A percentile compares a stretch with the other conserved stretches of the same genome.
These are phyloP conservation scores for Crotalus viridis DNA, from an alignment of 2,113 vertebrate species.

Conservation along the genomic window DNA sequence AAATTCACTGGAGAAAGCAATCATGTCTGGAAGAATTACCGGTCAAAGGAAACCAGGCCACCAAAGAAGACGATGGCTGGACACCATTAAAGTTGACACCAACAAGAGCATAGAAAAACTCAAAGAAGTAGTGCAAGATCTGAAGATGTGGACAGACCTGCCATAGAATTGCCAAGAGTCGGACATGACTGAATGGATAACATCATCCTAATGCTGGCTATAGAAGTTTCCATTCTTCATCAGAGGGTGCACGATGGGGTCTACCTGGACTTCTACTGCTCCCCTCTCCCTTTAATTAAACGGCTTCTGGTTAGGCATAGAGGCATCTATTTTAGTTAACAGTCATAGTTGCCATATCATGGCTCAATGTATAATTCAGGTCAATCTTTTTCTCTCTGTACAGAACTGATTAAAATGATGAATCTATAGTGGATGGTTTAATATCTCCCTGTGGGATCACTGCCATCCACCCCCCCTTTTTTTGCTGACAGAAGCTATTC, in stretches of 20 bases:
- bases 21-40: background rate
- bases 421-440: background rate
- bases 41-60: background rate
- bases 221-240: conserved; percentile 6
- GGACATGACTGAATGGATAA: background rate
- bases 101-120: background rate
- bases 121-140: background rate
- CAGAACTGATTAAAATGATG: background rate
- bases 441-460: background rate
- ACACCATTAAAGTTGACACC: background rate
- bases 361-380: background rate
- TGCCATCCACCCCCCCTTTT: background rate
- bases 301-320: background rate
- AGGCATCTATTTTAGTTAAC: background rate
- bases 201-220: background rate
- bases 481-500: background rate
- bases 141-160: background rate
- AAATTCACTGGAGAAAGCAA: background rate
- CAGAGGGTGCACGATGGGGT: background rate
- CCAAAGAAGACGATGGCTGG: background rate
- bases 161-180: background rate
- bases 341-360: background rate
- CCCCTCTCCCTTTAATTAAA: background rate
- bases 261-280: background rate
- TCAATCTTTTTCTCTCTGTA: background rate